Evolutionary conservation across 2,888 invertebrate species (phyloP), one percentile per base, ranked within the genome.

Genomic region (Dendrolimus pini): DNA sequence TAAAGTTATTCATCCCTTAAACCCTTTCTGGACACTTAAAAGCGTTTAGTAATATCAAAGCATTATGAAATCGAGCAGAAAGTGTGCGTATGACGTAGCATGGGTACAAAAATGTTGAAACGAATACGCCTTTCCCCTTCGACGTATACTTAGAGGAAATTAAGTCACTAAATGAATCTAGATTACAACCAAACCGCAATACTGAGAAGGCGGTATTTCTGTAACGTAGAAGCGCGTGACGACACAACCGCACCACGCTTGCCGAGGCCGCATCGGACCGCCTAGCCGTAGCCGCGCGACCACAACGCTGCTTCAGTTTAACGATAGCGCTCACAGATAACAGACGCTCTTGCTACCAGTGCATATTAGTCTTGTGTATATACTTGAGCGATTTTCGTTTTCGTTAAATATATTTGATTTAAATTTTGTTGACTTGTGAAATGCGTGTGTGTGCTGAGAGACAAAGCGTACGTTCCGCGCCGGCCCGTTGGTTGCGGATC

Each of bases 401-500:
- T 56, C 54, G 41, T 60, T 64, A 67, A 70, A 61, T 62, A 67
- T 68, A 63, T 64, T 58, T 66, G 65, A 60, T 54, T 62, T 59
- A 59, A 58, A 62, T 61, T 65, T 60, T 73, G 72, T 68, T 74
- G 64, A 30, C 30, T 72, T 75, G 72, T 83, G 83, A 84, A 84
- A 90, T 90, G 90, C 89, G 87, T 76, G 83, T 85, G 81, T 85
- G 82, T 75, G 71, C 82, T 67, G 89, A 90, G 68, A 86, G 78
- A 83, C 84, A 84, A 77, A 84, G 76, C 70, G 76, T 81, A 69
- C 81, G 83, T 71, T 77, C 75, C 62, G 77, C 80, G 61, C 76
- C 85, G 57, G 75, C 83, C 54, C 80, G 83, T 62, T 89, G 90
- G 89, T 58, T 89, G 57, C 78, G 82, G 62, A 80, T 76, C 62